Evolutionary conservation across 2,113 vertebrate species (phyloP).

Genomic region (Phoxinus phoxinus): DNA sequence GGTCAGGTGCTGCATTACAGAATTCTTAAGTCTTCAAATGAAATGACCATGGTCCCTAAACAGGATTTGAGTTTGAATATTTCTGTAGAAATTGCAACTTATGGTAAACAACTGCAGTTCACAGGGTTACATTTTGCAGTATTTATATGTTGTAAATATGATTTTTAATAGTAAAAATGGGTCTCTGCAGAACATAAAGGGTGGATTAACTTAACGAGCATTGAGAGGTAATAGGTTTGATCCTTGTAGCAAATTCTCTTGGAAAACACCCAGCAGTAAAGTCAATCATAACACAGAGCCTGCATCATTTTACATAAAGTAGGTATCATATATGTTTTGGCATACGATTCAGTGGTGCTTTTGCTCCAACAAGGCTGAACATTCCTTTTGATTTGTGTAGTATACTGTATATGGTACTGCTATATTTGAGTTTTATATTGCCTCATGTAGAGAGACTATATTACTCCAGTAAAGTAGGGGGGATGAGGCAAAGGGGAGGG

Average conservation of each 20-base stretch:
- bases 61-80: background rate
- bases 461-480: slow-evolving; percentile 15
- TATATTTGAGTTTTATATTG: slow-evolving; percentile 21
- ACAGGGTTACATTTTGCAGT: background rate
- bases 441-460: slow-evolving; percentile 28
- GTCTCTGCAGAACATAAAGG: background rate
- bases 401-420: background rate
- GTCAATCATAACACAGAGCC: background rate
- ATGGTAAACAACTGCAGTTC: background rate
- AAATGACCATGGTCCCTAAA: background rate
- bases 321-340: slow-evolving; percentile 40
- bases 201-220: slow-evolving; percentile 21
- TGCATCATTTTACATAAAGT: slow-evolving; percentile 11
- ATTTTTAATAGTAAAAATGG: background rate
- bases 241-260: slow-evolving; percentile 22
- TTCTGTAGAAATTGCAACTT: background rate
- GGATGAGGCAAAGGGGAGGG: background rate
- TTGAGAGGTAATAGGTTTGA: background rate
- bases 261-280: slow-evolving; percentile 3
- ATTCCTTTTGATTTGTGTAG: slow-evolving; percentile 30
- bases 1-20: background rate
- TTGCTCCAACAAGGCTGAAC: slow-evolving; percentile 33
- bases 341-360: slow-evolving; percentile 7
- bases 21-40: background rate
- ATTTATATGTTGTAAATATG: background rate